These are phyloP conservation scores for Nothobranchius kuhntae DNA, from an alignment of 2,113 vertebrate genomes.

Conservation along the genomic window DNA sequence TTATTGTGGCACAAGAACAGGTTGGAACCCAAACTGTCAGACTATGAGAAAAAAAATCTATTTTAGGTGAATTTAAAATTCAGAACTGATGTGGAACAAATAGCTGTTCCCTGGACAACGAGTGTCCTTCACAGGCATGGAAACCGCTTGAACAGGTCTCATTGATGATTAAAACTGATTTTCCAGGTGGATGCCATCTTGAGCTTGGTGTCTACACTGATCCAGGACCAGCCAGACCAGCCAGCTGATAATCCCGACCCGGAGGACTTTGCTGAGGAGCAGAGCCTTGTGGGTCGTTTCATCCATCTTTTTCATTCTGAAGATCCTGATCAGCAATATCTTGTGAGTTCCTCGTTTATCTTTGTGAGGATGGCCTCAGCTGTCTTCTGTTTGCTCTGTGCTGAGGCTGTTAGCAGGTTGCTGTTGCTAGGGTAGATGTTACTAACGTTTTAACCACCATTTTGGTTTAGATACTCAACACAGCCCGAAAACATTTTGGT, in stretches of 20 bases:
- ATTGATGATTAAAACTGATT: neutral
- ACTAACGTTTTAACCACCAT: neutral
- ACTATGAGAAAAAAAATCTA: too few relatives aligned
- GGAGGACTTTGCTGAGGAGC: conserved; percentile 97
- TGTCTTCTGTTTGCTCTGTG: too few relatives aligned
- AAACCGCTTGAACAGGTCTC: too few relatives aligned
- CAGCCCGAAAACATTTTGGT: conserved; percentile 96
- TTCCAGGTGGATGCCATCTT: conserved; percentile 94
- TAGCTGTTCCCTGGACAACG: too few relatives aligned
- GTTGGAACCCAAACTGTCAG: conserved; percentile 63
- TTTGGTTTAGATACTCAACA: conserved; percentile 89
- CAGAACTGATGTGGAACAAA: too few relatives aligned
- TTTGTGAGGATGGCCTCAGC: too few relatives aligned
- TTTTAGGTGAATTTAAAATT: too few relatives aligned
- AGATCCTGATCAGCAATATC: conserved; percentile 95
- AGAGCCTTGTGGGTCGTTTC: conserved; percentile 95
- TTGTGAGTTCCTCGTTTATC: conserved; percentile 74
- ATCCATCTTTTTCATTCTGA: conserved; percentile 95
- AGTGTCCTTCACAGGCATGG: too few relatives aligned
- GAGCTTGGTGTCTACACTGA: conserved; percentile 91
- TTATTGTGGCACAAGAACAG: conserved; percentile 95
- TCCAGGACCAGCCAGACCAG: conserved; percentile 98
- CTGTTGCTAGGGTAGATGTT: too few relatives aligned
- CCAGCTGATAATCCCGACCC: conserved; percentile 95
- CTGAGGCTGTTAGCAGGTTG: neutral